Conservation (phyloP, 2,888 invertebrate genomes). For the Temnothorax unifasciatus region DNA sequence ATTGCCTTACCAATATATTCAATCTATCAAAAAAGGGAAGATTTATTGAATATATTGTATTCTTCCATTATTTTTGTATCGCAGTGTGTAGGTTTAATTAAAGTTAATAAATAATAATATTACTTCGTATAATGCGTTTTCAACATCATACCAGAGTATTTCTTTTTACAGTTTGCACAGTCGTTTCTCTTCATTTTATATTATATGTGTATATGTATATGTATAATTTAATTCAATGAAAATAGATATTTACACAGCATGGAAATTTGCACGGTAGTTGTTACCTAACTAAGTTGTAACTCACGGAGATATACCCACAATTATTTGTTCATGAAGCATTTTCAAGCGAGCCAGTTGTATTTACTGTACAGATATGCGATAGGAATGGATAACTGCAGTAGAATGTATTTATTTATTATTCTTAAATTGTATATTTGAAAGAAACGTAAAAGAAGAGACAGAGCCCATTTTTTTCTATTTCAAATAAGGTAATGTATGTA, state of each 20-base stretch:
- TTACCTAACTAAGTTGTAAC: constrained; percentile 23
- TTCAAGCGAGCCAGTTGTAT: background rate
- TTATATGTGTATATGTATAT: too few relatives aligned
- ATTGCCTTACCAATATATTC: constrained; percentile 19
- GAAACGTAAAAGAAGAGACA: background rate
- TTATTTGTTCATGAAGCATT: constrained; percentile 27
- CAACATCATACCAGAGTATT: background rate
- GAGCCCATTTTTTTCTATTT: background rate
- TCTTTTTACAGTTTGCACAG: background rate
- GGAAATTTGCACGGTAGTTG: constrained; percentile 18
- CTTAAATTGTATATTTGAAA: constrained; percentile 7
- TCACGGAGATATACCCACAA: constrained; percentile 11
- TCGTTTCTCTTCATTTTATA: background rate
- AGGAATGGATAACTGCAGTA: background rate
- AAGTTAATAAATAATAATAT: constrained; percentile 11
- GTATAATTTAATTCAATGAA: background rate
- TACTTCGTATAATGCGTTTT: background rate
- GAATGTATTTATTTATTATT: constrained; percentile 25
- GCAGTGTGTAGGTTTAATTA: background rate
- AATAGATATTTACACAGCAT: constrained; percentile 20
- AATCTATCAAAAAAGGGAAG: constrained; percentile 10
- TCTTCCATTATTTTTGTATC: background rate
- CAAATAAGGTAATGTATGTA: background rate
- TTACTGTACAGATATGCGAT: background rate
- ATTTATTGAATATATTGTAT: constrained; percentile 10